These are phyloP conservation scores for Pectinophora gossypiella DNA, from an alignment of 1,140 invertebrate genomes.

Conservation along the genomic window DNA sequence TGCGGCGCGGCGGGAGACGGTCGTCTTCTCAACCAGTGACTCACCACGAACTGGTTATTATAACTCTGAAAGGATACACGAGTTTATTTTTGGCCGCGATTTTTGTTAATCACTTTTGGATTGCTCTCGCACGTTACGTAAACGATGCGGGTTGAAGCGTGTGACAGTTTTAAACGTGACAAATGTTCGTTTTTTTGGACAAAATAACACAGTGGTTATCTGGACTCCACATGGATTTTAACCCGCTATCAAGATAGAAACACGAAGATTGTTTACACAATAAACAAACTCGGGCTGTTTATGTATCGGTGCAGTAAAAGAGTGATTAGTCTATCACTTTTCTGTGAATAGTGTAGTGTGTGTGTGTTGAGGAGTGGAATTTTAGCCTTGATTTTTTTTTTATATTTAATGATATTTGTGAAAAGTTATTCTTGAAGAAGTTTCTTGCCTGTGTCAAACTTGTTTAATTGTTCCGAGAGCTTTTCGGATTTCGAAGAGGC, in stretches of 20 bases:
- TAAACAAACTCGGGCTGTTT: constrained; percentile 32
- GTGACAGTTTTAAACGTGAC: neutral
- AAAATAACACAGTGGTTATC: constrained; percentile 10
- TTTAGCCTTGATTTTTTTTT: neutral
- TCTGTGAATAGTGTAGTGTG: constrained; percentile 13
- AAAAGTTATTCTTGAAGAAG: too few species aligned
- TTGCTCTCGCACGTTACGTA: constrained; percentile 42
- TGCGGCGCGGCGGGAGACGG: constrained; percentile 25
- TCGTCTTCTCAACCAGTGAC: constrained; percentile 31
- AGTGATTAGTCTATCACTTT: constrained; percentile 6
- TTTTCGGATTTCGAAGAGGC: too few species aligned
- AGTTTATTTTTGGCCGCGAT: constrained; percentile 50
- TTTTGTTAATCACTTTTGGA: constrained; percentile 52
- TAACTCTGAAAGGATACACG: constrained; percentile 39
- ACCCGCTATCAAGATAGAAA: constrained; percentile 25
- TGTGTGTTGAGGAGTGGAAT: neutral
- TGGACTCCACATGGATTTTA: constrained; percentile 29
- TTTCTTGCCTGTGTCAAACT: too few species aligned
- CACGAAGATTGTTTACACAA: constrained; percentile 33
- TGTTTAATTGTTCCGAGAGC: too few species aligned
- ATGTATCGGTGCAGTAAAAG: constrained; percentile 18
- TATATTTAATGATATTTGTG: too few species aligned
- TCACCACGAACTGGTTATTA: constrained; percentile 37
- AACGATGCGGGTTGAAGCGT: constrained; percentile 24
- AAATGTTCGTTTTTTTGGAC: neutral